These are phyloP conservation scores for Mythimna albipuncta DNA, from an alignment of 2,888 invertebrate species.

Conservation along the genomic window DNA sequence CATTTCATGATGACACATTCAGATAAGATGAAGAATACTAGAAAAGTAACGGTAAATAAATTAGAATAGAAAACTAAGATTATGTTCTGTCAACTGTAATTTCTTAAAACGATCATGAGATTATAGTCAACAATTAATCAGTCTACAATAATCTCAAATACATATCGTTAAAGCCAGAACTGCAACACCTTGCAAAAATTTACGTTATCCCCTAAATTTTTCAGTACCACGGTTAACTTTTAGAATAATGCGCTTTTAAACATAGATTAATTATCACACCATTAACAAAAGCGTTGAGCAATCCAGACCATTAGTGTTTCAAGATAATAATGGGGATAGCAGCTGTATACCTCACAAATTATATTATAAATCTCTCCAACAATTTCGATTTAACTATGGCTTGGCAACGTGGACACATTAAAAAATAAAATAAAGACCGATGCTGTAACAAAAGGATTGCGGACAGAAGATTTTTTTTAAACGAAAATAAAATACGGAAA, in stretches of 20 bases:
- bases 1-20: slow-evolving; percentile 3
- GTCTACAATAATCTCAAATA: slow-evolving; percentile 2
- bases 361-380: slow-evolving; percentile 69
- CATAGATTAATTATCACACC: slow-evolving; percentile 55
- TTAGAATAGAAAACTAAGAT: not conserved
- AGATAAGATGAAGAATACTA: slow-evolving; percentile 11
- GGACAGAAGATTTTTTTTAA: slow-evolving; percentile 78
- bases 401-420: slow-evolving; percentile 69
- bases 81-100: not conserved
- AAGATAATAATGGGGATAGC: slow-evolving; percentile 66
- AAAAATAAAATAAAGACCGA: slow-evolving; percentile 54
- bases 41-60: not conserved
- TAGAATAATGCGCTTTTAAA: slow-evolving; percentile 18
- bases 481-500: slow-evolving; percentile 86
- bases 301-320: slow-evolving; percentile 62
- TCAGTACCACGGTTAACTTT: slow-evolving; percentile 20
- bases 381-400: slow-evolving; percentile 62
- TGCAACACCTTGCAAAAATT: not conserved
- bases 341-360: slow-evolving; percentile 73
- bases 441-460: slow-evolving; percentile 83
- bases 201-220: slow-evolving; percentile 17
- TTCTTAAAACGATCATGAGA: not conserved
- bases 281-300: slow-evolving; percentile 60
- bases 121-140: not conserved
- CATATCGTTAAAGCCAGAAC: slow-evolving; percentile 6